A percentile compares a stretch with the other conserved stretches of the same genome.
These are phyloP conservation scores for Eunapius fragilis DNA, from an alignment of 37 sponge, comb jelly and placozoan species.

Conservation along the genomic window DNA sequence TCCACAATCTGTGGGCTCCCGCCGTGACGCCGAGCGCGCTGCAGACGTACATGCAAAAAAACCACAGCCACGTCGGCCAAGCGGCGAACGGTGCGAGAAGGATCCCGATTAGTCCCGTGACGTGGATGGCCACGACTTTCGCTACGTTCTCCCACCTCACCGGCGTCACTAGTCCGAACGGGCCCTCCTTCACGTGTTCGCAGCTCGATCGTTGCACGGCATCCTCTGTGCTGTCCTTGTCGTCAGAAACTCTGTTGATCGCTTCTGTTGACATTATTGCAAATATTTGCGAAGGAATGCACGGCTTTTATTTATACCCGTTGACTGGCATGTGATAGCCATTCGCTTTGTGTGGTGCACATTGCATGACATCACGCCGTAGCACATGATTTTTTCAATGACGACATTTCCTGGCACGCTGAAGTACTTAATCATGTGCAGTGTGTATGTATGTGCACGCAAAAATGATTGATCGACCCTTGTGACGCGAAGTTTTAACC, in stretches of 20 bases:
- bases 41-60: constrained; percentile 48
- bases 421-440: no score
- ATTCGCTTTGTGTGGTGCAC: no score
- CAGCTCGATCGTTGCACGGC: background rate
- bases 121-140: constrained; percentile 45
- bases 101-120: constrained; percentile 12
- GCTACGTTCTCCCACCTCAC: constrained; percentile 75
- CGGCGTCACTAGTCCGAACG: constrained; percentile 46
- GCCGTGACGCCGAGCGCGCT: constrained; percentile 96
- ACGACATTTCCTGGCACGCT: background rate
- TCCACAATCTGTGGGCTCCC: constrained; percentile 96
- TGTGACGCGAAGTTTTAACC: no score
- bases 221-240: background rate
- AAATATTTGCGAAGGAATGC: background rate
- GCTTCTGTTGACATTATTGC: background rate
- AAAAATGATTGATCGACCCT: no score
- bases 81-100: constrained; percentile 13
- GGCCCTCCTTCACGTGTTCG: background rate
- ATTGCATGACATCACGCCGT: no score
- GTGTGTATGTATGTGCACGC: no score
- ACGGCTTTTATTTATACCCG: background rate
- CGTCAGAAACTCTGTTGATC: background rate
- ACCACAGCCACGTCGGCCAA: constrained; percentile 62
- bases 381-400: background rate
- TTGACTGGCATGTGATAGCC: background rate